phyloP scores from a whole-genome alignment of 53 echinoderm and acorn worm species.

The Apostichopus leukothele region DNA sequence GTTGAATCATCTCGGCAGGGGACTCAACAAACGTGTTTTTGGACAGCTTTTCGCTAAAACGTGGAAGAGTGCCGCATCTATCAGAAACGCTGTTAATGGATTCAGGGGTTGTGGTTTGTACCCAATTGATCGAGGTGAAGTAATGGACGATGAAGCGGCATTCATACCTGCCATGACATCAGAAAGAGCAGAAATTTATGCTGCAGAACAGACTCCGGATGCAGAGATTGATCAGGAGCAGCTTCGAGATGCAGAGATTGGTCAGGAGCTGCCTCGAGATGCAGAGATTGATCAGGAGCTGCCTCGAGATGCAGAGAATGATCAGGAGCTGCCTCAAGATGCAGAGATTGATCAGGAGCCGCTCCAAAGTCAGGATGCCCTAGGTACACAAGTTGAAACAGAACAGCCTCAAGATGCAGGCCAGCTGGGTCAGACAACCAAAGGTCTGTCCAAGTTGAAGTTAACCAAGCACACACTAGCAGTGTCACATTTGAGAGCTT shows the following conservation, averaged over 20 bases:
- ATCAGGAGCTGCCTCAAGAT: constrained; percentile 17
- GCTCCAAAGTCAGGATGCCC: background rate
- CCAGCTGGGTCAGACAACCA: constrained; percentile 35
- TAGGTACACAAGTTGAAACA: constrained; percentile 16
- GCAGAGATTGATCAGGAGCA: constrained; percentile 36
- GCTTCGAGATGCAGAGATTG: constrained; percentile 6
- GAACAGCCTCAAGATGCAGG: constrained; percentile 28
- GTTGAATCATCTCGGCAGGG: constrained; percentile 23
- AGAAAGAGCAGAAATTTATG: constrained; percentile 29
- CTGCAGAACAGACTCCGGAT: constrained; percentile 5
- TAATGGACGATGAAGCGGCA: constrained; percentile 25
- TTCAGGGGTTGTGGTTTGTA: constrained; percentile 15
- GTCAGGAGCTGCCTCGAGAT: background rate
- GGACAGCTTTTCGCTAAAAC: constrained; percentile 25
- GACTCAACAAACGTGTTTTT: constrained; percentile 30
- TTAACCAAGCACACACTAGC: constrained; percentile 8
- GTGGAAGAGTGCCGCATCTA: constrained; percentile 33
- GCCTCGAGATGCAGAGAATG: background rate
- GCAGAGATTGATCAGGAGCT: constrained; percentile 5
- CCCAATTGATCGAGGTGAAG: constrained; percentile 24
- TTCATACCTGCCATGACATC: constrained; percentile 33
- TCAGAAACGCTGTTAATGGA: constrained; percentile 10
- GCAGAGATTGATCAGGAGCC: constrained; percentile 22
- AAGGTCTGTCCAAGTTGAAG: constrained; percentile 23
- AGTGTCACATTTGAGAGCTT: constrained; percentile 32